These are phyloP conservation scores for Scleropages formosus DNA, from an alignment of 2,797 vertebrate genomes.

Conservation along the genomic window DNA sequence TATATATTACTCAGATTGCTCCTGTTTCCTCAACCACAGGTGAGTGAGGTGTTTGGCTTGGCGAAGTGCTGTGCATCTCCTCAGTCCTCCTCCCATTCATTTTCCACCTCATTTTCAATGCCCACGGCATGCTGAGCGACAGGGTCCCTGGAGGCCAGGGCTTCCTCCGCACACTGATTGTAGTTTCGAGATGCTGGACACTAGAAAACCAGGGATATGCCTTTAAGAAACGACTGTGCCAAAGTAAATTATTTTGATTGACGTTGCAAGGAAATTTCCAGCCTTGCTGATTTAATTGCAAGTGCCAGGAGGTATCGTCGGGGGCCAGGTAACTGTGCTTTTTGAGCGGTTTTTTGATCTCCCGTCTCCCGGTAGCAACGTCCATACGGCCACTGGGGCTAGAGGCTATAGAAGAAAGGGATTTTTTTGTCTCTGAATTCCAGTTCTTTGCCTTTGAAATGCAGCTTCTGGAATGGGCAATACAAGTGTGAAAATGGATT, in stretches of 20 bases:
- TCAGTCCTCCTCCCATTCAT: neutral
- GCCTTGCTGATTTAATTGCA: conserved; percentile 85
- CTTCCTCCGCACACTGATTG: conserved; percentile 71
- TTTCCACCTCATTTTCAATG: conserved; percentile 66
- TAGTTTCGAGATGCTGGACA: conserved; percentile 70
- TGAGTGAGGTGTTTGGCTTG: too few species aligned
- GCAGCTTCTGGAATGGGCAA: conserved; percentile 85
- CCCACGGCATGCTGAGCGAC: conserved; percentile 71
- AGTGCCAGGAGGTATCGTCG: conserved; percentile 88
- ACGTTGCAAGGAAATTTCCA: conserved; percentile 78
- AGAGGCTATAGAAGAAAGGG: conserved; percentile 95
- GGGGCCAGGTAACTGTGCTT: conserved; percentile 81
- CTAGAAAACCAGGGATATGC: conserved; percentile 68
- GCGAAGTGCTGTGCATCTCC: neutral
- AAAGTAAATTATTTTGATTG: conserved; percentile 91
- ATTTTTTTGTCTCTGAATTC: conserved; percentile 79
- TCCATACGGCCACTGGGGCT: conserved; percentile 85
- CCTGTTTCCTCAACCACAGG: too few species aligned
- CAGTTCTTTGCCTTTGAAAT: conserved; percentile 85
- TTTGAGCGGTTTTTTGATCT: conserved; percentile 79
- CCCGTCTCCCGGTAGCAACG: conserved; percentile 77
- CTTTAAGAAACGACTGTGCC: conserved; percentile 76
- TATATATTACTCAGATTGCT: too few species aligned
- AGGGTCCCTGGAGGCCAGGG: conserved; percentile 64
- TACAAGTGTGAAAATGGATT: conserved; percentile 93